Conservation (phyloP, 2,888 invertebrate species). For the Rotaria socialis region DNA sequence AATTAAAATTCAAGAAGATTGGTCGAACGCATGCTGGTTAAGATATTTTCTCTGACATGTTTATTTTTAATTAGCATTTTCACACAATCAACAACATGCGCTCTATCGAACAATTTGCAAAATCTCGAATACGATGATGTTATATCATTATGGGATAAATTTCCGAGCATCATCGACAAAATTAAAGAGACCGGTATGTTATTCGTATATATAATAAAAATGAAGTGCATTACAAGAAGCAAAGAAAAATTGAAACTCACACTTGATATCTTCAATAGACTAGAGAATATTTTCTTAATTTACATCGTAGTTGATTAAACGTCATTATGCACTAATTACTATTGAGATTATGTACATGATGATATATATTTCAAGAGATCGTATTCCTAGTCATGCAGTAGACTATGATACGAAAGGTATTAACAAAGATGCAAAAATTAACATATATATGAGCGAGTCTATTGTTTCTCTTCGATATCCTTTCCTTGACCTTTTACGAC, state of each 20-base stretch:
- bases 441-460: too few species aligned
- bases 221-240: background rate
- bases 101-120: background rate
- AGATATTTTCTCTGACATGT: background rate
- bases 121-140: background rate
- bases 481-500: too few species aligned
- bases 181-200: background rate
- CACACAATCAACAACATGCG: background rate
- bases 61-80: background rate
- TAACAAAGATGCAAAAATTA: background rate
- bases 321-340: background rate
- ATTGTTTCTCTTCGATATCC: too few species aligned
- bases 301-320: background rate
- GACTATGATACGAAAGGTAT: background rate
- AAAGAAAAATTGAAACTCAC: background rate
- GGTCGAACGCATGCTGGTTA: background rate
- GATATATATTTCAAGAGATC: background rate
- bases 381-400: background rate
- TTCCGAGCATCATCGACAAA: background rate
- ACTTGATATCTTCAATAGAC: background rate
- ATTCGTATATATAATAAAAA: background rate
- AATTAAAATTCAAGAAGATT: background rate
- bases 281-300: background rate
- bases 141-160: slow-evolving; percentile 31
- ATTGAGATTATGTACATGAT: background rate